Conservation (phyloP, 1,140 invertebrate genomes). For the Drosophila sp. region DNA sequence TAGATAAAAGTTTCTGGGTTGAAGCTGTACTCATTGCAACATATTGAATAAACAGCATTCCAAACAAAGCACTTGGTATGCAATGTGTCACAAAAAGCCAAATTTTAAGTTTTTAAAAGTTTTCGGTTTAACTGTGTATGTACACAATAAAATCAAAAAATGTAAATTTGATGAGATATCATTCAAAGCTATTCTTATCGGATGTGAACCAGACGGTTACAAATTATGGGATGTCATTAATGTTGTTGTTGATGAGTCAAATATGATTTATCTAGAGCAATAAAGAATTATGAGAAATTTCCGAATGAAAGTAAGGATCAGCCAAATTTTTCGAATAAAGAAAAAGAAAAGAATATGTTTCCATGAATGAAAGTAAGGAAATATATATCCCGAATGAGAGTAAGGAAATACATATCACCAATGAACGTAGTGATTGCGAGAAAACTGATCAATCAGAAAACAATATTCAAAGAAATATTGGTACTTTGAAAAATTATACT, state of each 20-base stretch:
- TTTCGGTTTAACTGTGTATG: background rate
- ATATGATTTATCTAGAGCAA: background rate
- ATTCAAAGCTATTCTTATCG: too few species aligned
- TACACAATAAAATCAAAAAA: background rate
- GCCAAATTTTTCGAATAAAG: too few species aligned
- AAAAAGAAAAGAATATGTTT: background rate
- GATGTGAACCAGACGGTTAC: too few species aligned
- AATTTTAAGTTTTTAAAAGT: background rate
- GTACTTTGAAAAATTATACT: too few species aligned
- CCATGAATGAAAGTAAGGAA: background rate
- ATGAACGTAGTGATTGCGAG: background rate
- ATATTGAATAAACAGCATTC: too few species aligned
- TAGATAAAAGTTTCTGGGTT: too few species aligned
- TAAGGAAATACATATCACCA: background rate
- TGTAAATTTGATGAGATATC: background rate
- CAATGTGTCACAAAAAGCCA: background rate
- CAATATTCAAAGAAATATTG: too few species aligned
- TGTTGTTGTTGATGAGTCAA: background rate
- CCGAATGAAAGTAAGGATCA: too few species aligned
- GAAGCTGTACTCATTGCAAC: too few species aligned
- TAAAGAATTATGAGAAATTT: background rate
- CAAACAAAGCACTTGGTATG: background rate
- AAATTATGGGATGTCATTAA: too few species aligned
- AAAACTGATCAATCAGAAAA: background rate
- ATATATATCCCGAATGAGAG: constrained; percentile 3